Base-by-base conservation (phyloP, 2,797 vertebrate genomes). In the Hirundo rustica region DNA sequence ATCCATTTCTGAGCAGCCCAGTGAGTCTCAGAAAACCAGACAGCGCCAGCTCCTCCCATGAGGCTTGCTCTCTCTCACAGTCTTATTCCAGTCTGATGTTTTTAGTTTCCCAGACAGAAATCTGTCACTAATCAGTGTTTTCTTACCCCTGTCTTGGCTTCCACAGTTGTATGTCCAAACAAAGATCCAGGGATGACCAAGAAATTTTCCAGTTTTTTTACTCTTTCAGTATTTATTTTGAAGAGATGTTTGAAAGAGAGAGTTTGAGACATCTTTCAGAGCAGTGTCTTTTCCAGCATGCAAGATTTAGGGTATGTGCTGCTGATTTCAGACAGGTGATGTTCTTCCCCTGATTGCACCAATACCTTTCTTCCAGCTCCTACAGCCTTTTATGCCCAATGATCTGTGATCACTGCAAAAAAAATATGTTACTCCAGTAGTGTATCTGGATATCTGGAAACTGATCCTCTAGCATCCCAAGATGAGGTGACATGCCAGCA, bases 51-150 rank as follows among this genome's bases (percentile, higher is more conserved):
- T n/a, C 80, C 34, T 85, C 68, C 45, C 40, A 11, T 21, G 30
- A n/a, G 26, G 8, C 44, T 70, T 4, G 1, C 21, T 44, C 22
- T 60, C 42, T 90, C 65, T 53, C 65, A 53, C 22, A 77, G 48
- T n/a, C 48, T 48, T 83, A 57, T 8, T 9, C 36, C 13, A 10
- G 9, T 44, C 40, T 3, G 2, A 53, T 40, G 47, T 81, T 84
- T 84, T 38, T 50, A 61, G 32, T 29, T 88, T 80, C 23, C 34
- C 86, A 89, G 62, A 16, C 57, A 87, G 84, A 89, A 86, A 81
- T 61, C 40, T 55, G 29, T 57, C 20, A 26, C n/a, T 57, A 23
- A 29, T 60, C 50, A 68, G 36, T 84, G 54, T 65, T 86, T 89
- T 75, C 50, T 87, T 86, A 57, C 13, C 21, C 27, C 7, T 65